Percentiles rank a stretch among this genome's conserved stretches.
These are phyloP conservation scores for Agonopterix alstromeriana DNA, from an alignment of 2,888 invertebrate genomes.

Conservation along the genomic window DNA sequence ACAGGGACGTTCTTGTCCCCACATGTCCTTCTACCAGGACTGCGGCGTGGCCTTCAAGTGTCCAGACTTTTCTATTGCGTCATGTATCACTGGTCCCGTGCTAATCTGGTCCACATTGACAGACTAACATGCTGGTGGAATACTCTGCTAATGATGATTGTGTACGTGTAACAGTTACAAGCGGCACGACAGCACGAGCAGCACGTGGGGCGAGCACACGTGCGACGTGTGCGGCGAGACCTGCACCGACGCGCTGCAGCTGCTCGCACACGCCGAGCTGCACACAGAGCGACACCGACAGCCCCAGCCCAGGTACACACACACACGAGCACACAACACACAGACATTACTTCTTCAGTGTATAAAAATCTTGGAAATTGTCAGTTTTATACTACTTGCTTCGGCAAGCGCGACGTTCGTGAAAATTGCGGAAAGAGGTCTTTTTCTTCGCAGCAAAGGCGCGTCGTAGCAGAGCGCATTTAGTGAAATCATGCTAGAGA, in stretches of 20 bases:
- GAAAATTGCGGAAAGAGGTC: too few species aligned
- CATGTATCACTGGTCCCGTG: too few species aligned
- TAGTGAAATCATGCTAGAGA: too few species aligned
- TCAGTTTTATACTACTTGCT: neutral
- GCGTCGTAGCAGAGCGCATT: too few species aligned
- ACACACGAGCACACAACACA: neutral
- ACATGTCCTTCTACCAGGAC: neutral
- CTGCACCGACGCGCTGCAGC: constrained; percentile 85
- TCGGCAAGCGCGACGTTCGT: too few species aligned
- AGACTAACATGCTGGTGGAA: too few species aligned
- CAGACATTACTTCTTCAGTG: constrained; percentile 6
- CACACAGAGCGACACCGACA: constrained; percentile 81
- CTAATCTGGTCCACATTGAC: too few species aligned
- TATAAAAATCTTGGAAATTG: neutral
- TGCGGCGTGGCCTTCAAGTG: neutral
- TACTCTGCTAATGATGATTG: too few species aligned
- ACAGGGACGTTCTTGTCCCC: too few species aligned
- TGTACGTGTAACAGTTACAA: constrained; percentile 41
- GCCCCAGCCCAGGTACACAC: constrained; percentile 22
- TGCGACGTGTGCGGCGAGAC: constrained; percentile 89
- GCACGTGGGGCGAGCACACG: constrained; percentile 77
- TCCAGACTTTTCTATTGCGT: too few species aligned
- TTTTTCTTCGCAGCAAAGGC: too few species aligned
- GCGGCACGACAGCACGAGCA: constrained; percentile 50
- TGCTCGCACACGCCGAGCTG: constrained; percentile 87